Conservation (phyloP, 2,888 invertebrate genomes). For the Tachina lurida region DNA sequence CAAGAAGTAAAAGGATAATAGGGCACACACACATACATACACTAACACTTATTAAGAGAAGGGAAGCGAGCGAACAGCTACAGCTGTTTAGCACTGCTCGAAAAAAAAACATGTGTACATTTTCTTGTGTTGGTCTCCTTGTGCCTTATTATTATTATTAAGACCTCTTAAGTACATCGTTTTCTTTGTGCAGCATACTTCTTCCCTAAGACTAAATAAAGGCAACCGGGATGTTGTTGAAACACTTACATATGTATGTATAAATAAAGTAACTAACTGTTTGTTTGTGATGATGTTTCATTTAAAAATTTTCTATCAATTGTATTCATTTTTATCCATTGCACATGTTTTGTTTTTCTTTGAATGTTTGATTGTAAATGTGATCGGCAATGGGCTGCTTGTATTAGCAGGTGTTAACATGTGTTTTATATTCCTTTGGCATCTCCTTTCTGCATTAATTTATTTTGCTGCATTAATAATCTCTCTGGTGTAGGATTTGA, state of each 20-base stretch:
- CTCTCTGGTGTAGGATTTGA: not conserved
- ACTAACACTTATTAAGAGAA: not conserved
- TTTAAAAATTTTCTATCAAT: slow-evolving; percentile 41
- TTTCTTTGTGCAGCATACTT: slow-evolving; percentile 7
- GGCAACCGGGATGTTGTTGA: not conserved
- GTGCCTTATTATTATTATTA: not conserved
- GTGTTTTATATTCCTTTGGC: slow-evolving; percentile 4
- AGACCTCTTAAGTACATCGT: slow-evolving; percentile 6
- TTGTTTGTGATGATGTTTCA: slow-evolving; percentile 19
- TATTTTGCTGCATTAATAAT: slow-evolving; percentile 16
- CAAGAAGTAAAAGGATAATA: slow-evolving; percentile 48
- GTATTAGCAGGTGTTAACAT: slow-evolving; percentile 59
- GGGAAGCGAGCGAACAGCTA: slow-evolving; percentile 4
- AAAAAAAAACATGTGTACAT: not conserved
- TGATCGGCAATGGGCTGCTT: slow-evolving; percentile 21
- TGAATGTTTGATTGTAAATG: slow-evolving; percentile 36
- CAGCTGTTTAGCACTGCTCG: slow-evolving; percentile 37
- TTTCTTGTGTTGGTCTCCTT: not conserved
- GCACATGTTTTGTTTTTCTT: slow-evolving; percentile 43
- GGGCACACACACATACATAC: not conserved
- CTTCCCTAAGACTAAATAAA: slow-evolving; percentile 8
- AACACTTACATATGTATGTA: not conserved
- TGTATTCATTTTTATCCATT: slow-evolving; percentile 17
- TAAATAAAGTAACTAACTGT: slow-evolving; percentile 18
- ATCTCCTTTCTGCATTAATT: slow-evolving; percentile 20